These are phyloP conservation scores for Lapara coniferarum DNA, from an alignment of 2,888 invertebrate species.

Conservation along the genomic window DNA sequence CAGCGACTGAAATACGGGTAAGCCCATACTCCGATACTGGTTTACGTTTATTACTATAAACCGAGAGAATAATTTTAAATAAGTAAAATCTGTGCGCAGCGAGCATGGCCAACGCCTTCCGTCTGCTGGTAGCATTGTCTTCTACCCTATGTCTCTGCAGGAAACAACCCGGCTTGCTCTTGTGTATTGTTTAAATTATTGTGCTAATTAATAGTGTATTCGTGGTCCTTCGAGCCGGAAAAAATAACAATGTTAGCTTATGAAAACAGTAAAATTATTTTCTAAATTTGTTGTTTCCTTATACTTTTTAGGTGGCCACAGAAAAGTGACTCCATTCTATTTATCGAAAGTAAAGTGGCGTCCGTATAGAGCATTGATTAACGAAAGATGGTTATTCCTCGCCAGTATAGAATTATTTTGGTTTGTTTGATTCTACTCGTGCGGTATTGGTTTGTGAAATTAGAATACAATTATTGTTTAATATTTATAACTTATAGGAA, in stretches of 20 bases:
- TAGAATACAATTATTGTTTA: no score
- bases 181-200: slow-evolving; percentile 20
- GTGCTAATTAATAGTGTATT: slow-evolving; percentile 5
- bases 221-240: neutral
- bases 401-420: no score
- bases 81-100: slow-evolving; percentile 24
- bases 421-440: no score
- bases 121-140: slow-evolving; percentile 62
- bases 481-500: no score
- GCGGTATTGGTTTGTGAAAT: no score
- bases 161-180: slow-evolving; percentile 40
- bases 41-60: neutral
- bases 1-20: neutral
- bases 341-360: no score
- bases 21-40: neutral
- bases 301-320: no score
- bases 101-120: slow-evolving; percentile 68
- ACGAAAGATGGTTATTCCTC: no score
- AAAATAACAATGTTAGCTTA: neutral
- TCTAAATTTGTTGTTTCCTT: no score
- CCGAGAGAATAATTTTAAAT: slow-evolving; percentile 1
- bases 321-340: no score
- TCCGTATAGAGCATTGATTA: no score
- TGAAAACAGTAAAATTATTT: no score
- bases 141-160: slow-evolving; percentile 62